A percentile compares a stretch with the other conserved stretches of the same genome.
phyloP scores from a whole-genome alignment of 1,140 invertebrate genomes.

The Triops cancriformis region DNA sequence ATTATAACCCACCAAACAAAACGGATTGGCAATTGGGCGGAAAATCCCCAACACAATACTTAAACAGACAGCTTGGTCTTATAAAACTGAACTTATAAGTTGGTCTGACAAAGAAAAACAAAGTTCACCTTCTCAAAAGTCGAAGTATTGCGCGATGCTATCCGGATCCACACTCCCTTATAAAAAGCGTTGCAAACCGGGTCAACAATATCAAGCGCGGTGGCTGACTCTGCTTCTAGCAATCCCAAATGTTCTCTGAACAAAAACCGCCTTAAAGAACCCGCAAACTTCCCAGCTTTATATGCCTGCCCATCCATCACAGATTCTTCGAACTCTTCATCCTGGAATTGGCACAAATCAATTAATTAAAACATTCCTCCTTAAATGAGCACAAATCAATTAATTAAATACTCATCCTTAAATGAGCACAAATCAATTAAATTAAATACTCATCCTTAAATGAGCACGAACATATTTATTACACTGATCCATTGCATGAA shows the following conservation, averaged over 20 bases:
- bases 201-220: conserved; percentile 51
- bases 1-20: conserved; percentile 15
- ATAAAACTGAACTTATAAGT: too few relatives aligned
- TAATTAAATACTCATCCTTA: too few relatives aligned
- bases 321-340: conserved; percentile 58
- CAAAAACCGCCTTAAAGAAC: conserved; percentile 68
- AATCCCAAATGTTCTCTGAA: conserved; percentile 83
- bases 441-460: too few relatives aligned
- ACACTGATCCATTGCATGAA: too few relatives aligned
- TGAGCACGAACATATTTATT: too few relatives aligned
- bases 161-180: conserved; percentile 65
- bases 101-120: conserved; percentile 29
- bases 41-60: too few relatives aligned
- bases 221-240: conserved; percentile 46
- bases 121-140: conserved; percentile 70
- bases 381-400: too few relatives aligned
- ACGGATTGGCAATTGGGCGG: neutral
- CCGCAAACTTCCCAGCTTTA: conserved; percentile 73
- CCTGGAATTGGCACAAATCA: neutral
- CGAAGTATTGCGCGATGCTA: conserved; percentile 68
- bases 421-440: too few relatives aligned
- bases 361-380: too few relatives aligned
- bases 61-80: too few relatives aligned
- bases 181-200: conserved; percentile 68
- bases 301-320: conserved; percentile 69